phyloP scores from a whole-genome alignment of 1,140 invertebrate genomes.

The Apolygus lucorum region DNA sequence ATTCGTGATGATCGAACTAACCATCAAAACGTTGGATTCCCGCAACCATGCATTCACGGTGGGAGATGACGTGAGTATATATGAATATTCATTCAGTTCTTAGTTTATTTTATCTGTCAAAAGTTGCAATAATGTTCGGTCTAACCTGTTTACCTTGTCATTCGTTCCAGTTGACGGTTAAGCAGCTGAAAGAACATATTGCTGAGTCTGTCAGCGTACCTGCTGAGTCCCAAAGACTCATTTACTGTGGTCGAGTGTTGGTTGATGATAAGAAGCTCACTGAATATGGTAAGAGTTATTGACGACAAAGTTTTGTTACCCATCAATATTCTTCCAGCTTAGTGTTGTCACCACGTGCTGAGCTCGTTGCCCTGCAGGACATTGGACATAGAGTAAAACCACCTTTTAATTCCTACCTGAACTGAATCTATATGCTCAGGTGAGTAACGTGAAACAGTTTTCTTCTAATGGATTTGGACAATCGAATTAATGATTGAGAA shows the following conservation, averaged over 20 bases:
- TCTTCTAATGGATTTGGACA: background rate
- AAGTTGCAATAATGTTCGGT: slow-evolving; percentile 22
- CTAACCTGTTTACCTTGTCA: too few relatives aligned
- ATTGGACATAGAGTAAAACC: too few relatives aligned
- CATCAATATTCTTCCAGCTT: too few relatives aligned
- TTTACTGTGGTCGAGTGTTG: slow-evolving; percentile 85
- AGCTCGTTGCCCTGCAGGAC: too few relatives aligned
- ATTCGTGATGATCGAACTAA: slow-evolving; percentile 65
- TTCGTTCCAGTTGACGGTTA: slow-evolving; percentile 66
- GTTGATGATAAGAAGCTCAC: slow-evolving; percentile 80
- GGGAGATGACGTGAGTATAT: slow-evolving; percentile 73
- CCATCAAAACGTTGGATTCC: slow-evolving; percentile 88
- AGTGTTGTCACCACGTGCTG: too few relatives aligned
- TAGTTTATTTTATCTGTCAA: background rate
- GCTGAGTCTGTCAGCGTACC: slow-evolving; percentile 63
- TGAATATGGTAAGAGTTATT: slow-evolving; percentile 68
- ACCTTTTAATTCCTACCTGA: too few relatives aligned
- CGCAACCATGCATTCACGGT: slow-evolving; percentile 77
- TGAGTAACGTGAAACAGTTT: too few relatives aligned
- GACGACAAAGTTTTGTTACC: too few relatives aligned
- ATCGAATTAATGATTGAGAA: too few relatives aligned
- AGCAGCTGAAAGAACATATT: slow-evolving; percentile 79
- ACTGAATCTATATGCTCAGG: too few relatives aligned
- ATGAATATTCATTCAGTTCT: background rate
- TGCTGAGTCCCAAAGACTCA: slow-evolving; percentile 74